Evolutionary conservation across 2,113 vertebrate genomes (phyloP).

Genomic region (Clupea harengus): DNA sequence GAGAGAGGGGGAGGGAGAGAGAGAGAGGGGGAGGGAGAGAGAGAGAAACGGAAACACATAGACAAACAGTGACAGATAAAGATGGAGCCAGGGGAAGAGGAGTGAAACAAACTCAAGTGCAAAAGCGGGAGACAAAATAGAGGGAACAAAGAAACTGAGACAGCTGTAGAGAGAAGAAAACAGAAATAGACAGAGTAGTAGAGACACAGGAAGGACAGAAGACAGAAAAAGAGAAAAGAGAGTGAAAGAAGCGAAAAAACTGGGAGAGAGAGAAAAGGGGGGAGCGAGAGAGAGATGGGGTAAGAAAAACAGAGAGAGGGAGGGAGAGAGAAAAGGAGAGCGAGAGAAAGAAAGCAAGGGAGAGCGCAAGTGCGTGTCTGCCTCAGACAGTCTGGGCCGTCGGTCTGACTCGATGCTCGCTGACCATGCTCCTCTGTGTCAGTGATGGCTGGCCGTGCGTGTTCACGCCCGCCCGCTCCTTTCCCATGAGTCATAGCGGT

Average conservation of each 20-base stretch:
- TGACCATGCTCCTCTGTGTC: slow-evolving; percentile 10
- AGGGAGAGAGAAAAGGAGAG: not conserved
- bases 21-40: not conserved
- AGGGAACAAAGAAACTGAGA: not conserved
- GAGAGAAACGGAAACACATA: not conserved
- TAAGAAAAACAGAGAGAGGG: not conserved
- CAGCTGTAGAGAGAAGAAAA: not conserved
- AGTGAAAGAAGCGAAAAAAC: not conserved
- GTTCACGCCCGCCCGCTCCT: not conserved
- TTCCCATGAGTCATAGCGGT: slow-evolving; percentile 1
- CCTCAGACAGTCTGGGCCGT: not conserved
- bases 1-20: not conserved
- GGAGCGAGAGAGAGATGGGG: not conserved
- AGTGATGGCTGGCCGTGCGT: not conserved
- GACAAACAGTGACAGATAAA: slow-evolving; percentile 8
- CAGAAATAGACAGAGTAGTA: not conserved
- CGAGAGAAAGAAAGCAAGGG: not conserved
- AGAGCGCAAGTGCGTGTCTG: not conserved
- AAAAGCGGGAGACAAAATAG: not conserved
- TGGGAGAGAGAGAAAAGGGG: not conserved
- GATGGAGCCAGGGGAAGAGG: not conserved
- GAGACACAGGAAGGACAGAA: not conserved
- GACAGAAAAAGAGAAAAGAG: not conserved
- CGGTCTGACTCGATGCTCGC: not conserved
- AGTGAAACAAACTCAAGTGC: no score